phyloP scores from a whole-genome alignment of 2,888 invertebrate genomes.

The Lasioglossum malachurum region DNA sequence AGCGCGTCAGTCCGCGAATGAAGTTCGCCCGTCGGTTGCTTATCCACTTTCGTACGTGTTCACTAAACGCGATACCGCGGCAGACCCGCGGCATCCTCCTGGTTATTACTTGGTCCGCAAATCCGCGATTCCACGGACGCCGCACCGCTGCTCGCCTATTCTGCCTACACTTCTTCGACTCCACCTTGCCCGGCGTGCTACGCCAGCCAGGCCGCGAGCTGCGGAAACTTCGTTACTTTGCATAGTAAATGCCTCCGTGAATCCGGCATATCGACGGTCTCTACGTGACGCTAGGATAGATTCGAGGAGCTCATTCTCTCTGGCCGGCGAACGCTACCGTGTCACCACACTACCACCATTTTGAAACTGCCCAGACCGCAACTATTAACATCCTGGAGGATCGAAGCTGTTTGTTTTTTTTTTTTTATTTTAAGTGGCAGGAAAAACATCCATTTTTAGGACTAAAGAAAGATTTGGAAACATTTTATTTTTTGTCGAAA shows the following conservation, averaged over 20 bases:
- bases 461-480: neutral
- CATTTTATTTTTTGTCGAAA: too few relatives aligned
- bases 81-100: conserved; percentile 66
- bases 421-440: neutral
- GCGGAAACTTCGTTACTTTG: conserved; percentile 64
- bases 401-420: neutral
- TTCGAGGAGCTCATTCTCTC: conserved; percentile 5
- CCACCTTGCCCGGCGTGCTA: conserved; percentile 14
- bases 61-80: conserved; percentile 78
- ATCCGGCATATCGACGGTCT: conserved; percentile 44
- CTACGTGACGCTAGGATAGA: conserved; percentile 50
- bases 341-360: neutral
- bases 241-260: conserved; percentile 43
- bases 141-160: conserved; percentile 40
- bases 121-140: conserved; percentile 67
- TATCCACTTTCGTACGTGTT: conserved; percentile 84
- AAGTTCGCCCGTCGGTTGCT: conserved; percentile 81
- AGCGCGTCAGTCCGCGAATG: conserved; percentile 82
- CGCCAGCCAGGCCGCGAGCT: conserved; percentile 29
- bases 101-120: conserved; percentile 71
- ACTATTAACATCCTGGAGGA: neutral
- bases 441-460: neutral
- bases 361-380: neutral
- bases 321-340: neutral
- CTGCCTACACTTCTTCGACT: conserved; percentile 50